A percentile compares a stretch with the other conserved stretches of the same genome.
Evolutionary conservation across 2,888 invertebrate species (phyloP).

Genomic region (Furcula furcula): DNA sequence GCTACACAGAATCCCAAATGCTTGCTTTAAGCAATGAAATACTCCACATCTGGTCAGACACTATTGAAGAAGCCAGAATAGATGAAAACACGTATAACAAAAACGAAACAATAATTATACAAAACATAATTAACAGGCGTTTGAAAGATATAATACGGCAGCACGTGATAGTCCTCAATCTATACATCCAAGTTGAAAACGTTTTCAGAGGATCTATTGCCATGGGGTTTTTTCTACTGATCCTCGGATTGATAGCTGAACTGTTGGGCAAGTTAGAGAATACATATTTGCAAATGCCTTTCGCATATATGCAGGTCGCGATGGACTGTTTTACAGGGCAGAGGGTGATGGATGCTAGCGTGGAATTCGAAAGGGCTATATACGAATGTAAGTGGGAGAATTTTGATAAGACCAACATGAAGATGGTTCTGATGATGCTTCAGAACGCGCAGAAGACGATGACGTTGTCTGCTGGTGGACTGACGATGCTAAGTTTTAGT

Average conservation of each 20-base stretch:
- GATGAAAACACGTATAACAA: neutral
- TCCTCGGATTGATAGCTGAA: conserved; percentile 34
- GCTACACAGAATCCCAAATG: conserved; percentile 20
- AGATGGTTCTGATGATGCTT: conserved; percentile 47
- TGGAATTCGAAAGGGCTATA: conserved; percentile 44
- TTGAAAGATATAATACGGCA: conserved; percentile 7
- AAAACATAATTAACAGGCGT: conserved; percentile 3
- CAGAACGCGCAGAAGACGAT: conserved; percentile 52
- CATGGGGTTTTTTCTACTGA: conserved; percentile 37
- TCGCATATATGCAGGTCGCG: conserved; percentile 39
- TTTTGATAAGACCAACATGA: conserved; percentile 49
- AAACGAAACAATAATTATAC: conserved; percentile 2
- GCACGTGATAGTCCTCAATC: conserved; percentile 5
- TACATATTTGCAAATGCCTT: conserved; percentile 45
- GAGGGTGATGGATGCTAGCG: conserved; percentile 49
- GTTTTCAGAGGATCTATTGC: conserved; percentile 40
- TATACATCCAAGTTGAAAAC: conserved; percentile 7
- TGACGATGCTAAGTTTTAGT: conserved; percentile 42
- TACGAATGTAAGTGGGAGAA: conserved; percentile 62
- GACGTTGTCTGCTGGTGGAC: conserved; percentile 53
- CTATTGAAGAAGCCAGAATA: conserved; percentile 7
- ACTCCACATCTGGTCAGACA: conserved; percentile 24
- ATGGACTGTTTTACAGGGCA: conserved; percentile 59
- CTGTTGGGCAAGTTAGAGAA: conserved; percentile 46
- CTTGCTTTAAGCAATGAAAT: conserved; percentile 16